Conservation (phyloP, 1,140 invertebrate species). For the Rhagoletis zephyria region DNA sequence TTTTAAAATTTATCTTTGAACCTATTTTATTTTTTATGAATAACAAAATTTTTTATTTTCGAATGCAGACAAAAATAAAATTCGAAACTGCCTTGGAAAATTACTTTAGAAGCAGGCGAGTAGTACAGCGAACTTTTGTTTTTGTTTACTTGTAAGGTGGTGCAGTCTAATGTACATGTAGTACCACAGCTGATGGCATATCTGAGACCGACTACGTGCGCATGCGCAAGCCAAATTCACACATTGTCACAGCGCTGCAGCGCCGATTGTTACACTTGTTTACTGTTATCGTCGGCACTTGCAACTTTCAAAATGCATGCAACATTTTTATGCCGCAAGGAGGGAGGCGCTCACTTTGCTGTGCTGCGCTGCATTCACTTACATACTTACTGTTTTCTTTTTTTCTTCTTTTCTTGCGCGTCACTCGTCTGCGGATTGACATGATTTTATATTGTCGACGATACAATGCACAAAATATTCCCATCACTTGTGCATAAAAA, state of each 20-base stretch:
- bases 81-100: too few relatives aligned
- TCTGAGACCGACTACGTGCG: neutral
- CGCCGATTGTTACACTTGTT: constrained; percentile 40
- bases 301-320: constrained; percentile 40
- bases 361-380: constrained; percentile 5
- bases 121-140: too few relatives aligned
- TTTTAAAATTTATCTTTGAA: too few relatives aligned
- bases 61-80: too few relatives aligned
- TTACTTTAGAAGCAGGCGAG: too few relatives aligned
- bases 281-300: neutral
- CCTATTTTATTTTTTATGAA: too few relatives aligned
- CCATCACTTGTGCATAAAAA: neutral
- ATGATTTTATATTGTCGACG: neutral
- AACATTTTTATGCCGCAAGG: neutral
- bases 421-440: constrained; percentile 4
- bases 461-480: constrained; percentile 19
- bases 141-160: neutral
- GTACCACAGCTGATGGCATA: neutral
- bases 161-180: neutral
- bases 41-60: too few relatives aligned
- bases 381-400: too few relatives aligned
- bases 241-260: constrained; percentile 19
- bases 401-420: neutral
- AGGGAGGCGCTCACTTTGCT: neutral
- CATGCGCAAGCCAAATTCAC: constrained; percentile 44